Conservation (phyloP, 2,113 vertebrate species). For the Tragelaphus strepsiceros region DNA sequence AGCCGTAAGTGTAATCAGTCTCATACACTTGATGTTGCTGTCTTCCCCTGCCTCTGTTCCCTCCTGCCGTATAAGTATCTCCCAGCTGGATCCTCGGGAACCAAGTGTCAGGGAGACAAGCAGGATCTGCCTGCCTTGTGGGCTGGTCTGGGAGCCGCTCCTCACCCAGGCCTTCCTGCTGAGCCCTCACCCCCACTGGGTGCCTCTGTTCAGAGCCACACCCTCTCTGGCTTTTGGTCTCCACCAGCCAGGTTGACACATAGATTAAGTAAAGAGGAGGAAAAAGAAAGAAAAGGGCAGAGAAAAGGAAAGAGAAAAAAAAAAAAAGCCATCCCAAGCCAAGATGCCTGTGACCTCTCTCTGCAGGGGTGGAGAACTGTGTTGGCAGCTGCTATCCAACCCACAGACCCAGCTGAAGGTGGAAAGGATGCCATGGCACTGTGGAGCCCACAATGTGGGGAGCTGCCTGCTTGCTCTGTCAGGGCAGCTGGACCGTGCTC, state of each 20-base stretch:
- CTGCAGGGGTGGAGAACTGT: neutral
- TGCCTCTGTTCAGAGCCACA: neutral
- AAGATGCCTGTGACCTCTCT: neutral
- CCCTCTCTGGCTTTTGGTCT: neutral
- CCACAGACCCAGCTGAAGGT: neutral
- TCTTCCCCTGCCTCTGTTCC: neutral
- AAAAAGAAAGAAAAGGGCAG: neutral
- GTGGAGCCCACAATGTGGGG: neutral
- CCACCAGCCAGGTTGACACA: neutral
- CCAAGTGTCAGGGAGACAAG: neutral
- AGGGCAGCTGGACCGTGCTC: neutral
- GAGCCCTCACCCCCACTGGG: neutral
- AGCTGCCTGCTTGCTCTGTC: neutral
- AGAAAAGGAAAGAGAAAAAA: neutral
- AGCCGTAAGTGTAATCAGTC: neutral
- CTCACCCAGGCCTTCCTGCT: neutral
- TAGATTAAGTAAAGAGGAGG: neutral
- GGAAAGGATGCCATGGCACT: neutral
- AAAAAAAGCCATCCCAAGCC: neutral
- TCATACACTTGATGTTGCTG: neutral
- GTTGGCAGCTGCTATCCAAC: neutral
- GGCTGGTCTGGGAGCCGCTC: neutral
- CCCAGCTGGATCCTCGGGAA: neutral
- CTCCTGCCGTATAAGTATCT: neutral
- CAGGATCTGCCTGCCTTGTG: rapidly evolving